A percentile compares a stretch with the other conserved stretches of the same genome.
Conservation (phyloP, 2,113 vertebrate genomes). For the Catharus minimus region DNA sequence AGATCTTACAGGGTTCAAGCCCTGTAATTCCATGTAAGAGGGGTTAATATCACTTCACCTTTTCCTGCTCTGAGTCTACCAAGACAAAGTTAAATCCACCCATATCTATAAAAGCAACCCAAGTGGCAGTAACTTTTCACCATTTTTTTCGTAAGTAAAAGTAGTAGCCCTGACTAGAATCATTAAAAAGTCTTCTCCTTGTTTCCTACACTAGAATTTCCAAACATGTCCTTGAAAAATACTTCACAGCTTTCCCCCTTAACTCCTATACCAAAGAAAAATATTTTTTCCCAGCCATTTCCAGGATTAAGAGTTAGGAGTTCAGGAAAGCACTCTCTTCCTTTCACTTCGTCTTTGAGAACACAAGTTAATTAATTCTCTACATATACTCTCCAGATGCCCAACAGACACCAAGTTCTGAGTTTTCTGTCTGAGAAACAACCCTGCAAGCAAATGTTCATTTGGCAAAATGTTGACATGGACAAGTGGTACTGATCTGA, state of each 20-base stretch:
- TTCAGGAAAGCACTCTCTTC: not conserved
- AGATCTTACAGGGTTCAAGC: not conserved
- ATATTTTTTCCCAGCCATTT: not conserved
- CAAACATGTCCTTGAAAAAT: not conserved
- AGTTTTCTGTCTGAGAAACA: not conserved
- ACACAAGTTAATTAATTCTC: not conserved
- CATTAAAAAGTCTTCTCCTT: not conserved
- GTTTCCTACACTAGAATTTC: not conserved
- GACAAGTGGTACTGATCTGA: not conserved
- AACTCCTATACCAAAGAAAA: not conserved
- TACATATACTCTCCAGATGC: not conserved
- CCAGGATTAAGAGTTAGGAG: not conserved
- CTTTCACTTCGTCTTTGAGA: not conserved
- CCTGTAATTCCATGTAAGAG: not conserved
- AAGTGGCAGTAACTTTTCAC: not conserved
- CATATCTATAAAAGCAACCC: not conserved
- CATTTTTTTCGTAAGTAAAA: not conserved
- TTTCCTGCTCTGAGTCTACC: not conserved
- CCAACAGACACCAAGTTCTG: not conserved
- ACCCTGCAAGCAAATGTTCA: not conserved
- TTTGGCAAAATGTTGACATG: not conserved
- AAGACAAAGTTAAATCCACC: not conserved
- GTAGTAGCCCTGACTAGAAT: not conserved
- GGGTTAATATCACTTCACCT: not conserved
- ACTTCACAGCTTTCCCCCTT: not conserved